Evolutionary conservation across 2,888 invertebrate genomes (phyloP), one percentile per base, ranked within the genome.

Genomic region (Abscondita cerata): DNA sequence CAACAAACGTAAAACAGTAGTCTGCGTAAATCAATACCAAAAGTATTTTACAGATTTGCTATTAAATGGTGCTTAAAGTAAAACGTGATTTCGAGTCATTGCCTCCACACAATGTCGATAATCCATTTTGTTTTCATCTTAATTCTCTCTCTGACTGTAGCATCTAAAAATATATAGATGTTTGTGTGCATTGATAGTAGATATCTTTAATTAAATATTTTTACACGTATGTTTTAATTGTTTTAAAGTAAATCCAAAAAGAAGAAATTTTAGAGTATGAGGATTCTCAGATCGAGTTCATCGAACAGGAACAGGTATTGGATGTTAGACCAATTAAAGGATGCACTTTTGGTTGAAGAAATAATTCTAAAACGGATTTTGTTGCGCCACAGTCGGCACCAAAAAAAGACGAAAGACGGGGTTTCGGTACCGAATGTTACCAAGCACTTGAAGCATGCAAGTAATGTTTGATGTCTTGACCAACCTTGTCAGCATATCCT

Each of bases 1-100:
- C 58, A 33, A 58, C 20, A 25, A 16, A 47, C 9, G 20, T 59
- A 41, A 71, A 72, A 50, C 67, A 54, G 51, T 70, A 73, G 38
- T 75, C 66, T n/a, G 71, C 72, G 68, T 76, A 70, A 44, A 67
- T 72, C 36, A 72, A 9, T 44, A 72, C 74, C 62, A 76, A 51
- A 20, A 76, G 58, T 31, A 75, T 70, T 40, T 75, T 68, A n/a
- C 55, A 19, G 59, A 59, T 11, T 68, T 70, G 50, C 61, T 66
- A 50, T 67, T 62, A 20, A 52, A 34, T 48, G 69, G 68, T n/a
- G 66, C 58, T 61, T 70, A 64, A 3, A 68, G 50, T 11, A 50
- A n/a, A 33, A 33, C 16, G 15, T 50, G 50, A 12, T 15, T 50
- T 6, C 41, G 4, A 13, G 2, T 4, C 2, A 5, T 13, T 3